phyloP scores from a whole-genome alignment of 2,797 vertebrate genomes.

The Aplochiton taeniatus region DNA sequence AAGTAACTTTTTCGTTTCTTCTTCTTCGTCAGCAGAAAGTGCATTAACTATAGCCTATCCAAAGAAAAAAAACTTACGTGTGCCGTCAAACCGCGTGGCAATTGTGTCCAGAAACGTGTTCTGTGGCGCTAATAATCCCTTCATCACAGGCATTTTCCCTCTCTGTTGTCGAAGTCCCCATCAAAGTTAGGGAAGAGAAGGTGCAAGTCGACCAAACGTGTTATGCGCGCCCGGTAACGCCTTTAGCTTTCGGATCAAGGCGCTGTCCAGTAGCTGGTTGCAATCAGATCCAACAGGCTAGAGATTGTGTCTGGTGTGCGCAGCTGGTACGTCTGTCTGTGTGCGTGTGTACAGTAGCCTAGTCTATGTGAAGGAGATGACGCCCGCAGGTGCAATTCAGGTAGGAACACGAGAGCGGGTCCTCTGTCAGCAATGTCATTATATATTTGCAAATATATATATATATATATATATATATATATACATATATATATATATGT shows the following conservation, averaged over 20 bases:
- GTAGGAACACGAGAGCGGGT: constrained; percentile 34
- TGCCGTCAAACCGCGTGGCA: constrained; percentile 97
- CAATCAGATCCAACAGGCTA: constrained; percentile 42
- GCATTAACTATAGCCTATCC: neutral
- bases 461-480: no score
- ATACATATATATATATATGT: no score
- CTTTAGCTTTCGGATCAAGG: constrained; percentile 25
- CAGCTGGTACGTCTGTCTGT: constrained; percentile 29
- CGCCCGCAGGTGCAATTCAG: constrained; percentile 73
- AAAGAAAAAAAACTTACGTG: constrained; percentile 85
- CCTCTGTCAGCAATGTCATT: constrained; percentile 58
- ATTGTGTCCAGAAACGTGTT: constrained; percentile 99
- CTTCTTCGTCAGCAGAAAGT: no score
- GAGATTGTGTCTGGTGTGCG: constrained; percentile 55
- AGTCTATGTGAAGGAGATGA: constrained; percentile 33
- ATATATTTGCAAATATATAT: constrained; percentile 4
- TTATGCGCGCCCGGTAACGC: constrained; percentile 46
- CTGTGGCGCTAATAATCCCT: constrained; percentile 96
- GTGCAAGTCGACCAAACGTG: constrained; percentile 52
- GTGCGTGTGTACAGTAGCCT: constrained; percentile 11
- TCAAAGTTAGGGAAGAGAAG: constrained; percentile 82
- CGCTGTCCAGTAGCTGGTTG: constrained; percentile 58
- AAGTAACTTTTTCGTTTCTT: no score
- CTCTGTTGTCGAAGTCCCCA: constrained; percentile 87
- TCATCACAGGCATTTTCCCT: constrained; percentile 99